Evolutionary conservation across 2,888 invertebrate species (phyloP), one percentile per base, ranked within the genome.

Genomic region (Mantis religiosa): DNA sequence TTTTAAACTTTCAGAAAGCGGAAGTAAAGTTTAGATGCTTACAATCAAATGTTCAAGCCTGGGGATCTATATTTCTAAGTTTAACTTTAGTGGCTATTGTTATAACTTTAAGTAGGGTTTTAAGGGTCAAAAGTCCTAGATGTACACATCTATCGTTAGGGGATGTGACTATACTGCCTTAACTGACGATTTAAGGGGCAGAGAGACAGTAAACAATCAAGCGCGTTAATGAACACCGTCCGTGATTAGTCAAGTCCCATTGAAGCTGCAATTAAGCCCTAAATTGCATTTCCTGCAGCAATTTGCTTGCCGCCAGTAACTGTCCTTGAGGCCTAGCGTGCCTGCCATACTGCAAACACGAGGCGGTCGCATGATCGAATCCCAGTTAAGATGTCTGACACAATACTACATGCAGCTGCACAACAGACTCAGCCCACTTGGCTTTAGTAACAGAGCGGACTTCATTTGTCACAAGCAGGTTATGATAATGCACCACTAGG

Each of bases 221-320:
- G 54, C 54, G 54, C 54, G 54, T 71, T 71, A 71, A 71, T 71
- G 54, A 71, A 71, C 54, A 15, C 54, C 15, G 54, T 71, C 54
- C 54, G 54, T 25, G 54, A 71, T 71, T 71, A 71, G 54, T 71
- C 54, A 71, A 71, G 54, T 71, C 25, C 54, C 54, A 71, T 71
- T 71, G 54, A 71, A 14, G 47, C 85, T 85, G 85, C 85, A 85
- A 85, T 85, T 85, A 85, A 41, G 85, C 28, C 28, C 28, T 25
- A 47, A 85, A 85, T 85, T 85, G 85, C 85, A 85, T 85, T 85
- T 85, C 85, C 85, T 47, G 47, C n/a, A 47, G 47, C 47, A 85
- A 85, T 85, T 85, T 71, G 54, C 54, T 71, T 71, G 54, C 54
- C 25, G 20, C 54, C 54, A 71, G 41, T 41, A 41, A 20, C 54